These are phyloP conservation scores for Lophochroa leadbeateri DNA, from an alignment of 2,113 vertebrate genomes.

Conservation along the genomic window DNA sequence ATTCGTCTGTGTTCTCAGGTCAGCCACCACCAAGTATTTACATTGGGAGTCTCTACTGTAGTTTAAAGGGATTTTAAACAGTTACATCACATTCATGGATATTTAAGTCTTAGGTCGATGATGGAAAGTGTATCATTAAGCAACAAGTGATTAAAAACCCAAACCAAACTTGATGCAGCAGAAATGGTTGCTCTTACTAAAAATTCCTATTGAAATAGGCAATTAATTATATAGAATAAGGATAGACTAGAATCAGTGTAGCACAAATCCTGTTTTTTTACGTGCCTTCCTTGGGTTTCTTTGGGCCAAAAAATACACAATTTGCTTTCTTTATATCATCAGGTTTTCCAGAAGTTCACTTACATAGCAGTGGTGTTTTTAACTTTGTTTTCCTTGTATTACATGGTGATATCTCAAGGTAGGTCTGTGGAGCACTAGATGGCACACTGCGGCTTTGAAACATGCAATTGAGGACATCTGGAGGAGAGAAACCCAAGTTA, in stretches of 20 bases:
- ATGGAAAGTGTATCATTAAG: neutral
- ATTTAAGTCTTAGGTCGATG: neutral
- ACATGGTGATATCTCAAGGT: neutral
- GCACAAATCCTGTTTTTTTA: neutral
- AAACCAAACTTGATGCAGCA: neutral
- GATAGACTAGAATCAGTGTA: neutral
- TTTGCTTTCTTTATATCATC: neutral
- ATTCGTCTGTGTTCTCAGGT: neutral
- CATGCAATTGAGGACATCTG: neutral
- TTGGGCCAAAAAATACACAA: neutral
- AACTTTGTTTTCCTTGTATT: neutral
- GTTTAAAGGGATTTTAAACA: neutral
- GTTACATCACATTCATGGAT: neutral
- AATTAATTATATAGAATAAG: neutral
- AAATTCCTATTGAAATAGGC: neutral
- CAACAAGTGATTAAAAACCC: neutral
- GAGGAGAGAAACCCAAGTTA: neutral
- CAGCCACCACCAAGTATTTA: neutral
- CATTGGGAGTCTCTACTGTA: neutral
- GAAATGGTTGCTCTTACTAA: neutral
- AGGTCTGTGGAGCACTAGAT: slow-evolving; percentile 60
- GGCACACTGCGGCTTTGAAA: slow-evolving; percentile 67
- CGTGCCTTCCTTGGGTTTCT: neutral
- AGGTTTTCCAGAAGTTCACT: neutral
- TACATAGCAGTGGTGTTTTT: neutral